Base-by-base conservation (phyloP, 2,888 invertebrate genomes). In the Orchesellides sinensis region DNA sequence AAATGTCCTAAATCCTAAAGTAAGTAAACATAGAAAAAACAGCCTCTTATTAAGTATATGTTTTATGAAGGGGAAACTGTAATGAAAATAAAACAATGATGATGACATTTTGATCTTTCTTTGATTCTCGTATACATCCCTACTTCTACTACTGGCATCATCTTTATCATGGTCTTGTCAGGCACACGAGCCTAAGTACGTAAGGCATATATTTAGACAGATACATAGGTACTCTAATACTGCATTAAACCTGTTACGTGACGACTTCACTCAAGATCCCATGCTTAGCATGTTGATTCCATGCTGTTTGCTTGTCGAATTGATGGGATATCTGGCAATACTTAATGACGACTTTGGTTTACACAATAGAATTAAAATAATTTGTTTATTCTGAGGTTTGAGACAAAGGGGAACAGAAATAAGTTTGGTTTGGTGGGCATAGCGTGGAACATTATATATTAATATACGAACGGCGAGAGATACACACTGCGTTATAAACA, bases 111-210 rank as follows among this genome's bases (percentile, higher is more conserved):
- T 72, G 56, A 72, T 72, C 56, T 72, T 35, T 35, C 70, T 40
- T 56, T 69, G 66, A 66, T 66, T 66, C 66, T 66, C 49, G 27
- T 66, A 47, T 66, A 65, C 45, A 63, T 35, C 40, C 21, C 68
- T 52, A 68, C n/a, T n/a, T n/a, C 52, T 68, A 68, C 52, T 68
- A 68, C 68, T 49, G 27, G 49, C 68, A 49, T 68, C 68, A 27
- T 68, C 49, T n/a, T n/a, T n/a, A n/a, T n/a, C n/a, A n/a, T n/a
- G n/a, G n/a, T n/a, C n/a, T n/a, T n/a, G n/a, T n/a, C n/a, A n/a
- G n/a, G n/a, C n/a, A n/a, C n/a, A n/a, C n/a, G n/a, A n/a, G n/a
- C n/a, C n/a, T n/a, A n/a, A n/a, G n/a, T n/a, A n/a, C n/a, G n/a
- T n/a, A n/a, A n/a, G n/a, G n/a, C n/a, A n/a, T n/a, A n/a, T n/a